Evolutionary conservation across 2,797 vertebrate species (phyloP), one percentile per base, ranked within the genome.

Genomic region (Diceros bicornis): DNA sequence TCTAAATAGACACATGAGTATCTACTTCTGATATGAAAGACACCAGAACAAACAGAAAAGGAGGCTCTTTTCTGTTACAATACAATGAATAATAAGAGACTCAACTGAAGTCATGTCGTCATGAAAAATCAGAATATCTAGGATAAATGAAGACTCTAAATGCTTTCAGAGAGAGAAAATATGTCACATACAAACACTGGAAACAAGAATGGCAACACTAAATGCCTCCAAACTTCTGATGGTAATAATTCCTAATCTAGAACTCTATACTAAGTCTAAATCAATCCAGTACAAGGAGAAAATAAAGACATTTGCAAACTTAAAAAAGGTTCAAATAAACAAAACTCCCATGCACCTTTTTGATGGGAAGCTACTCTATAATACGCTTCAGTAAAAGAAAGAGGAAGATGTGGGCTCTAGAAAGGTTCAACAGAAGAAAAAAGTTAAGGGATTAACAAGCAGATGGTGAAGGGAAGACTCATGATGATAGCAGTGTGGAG

Each of bases 231-330:
- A 11, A 74, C 92, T 95, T 96, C 55, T 62, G 52, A 55, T 10
- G 29, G n/a, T 84, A 55, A 82, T 85, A 89, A 91, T 90, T 82
- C 55, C 69, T 85, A 62, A 94, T 96, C 82, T 92, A 66, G 50
- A 92, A 94, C 94, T 92, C 62, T 92, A 20, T 37, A 50, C 37
- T 59, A 72, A 69, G 47, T 78, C 37, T 85, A 91, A 41, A 95
- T 69, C 87, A 50, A 91, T 82, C 55, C 96, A 88, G 57, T 32
- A 52, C 11, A 37, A 52, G 4, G 27, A 93, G 68, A 93, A 84
- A 93, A 85, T 44, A 79, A 89, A 94, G 78, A 79, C 66, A 71
- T 50, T 94, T 88, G n/a, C 68, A 78, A 77, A 81, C 83, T 34
- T 25, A 21, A 52, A 88, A 88, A 85, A 61, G 81, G 47, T 47